Conservation (phyloP, 2,797 vertebrate species). For the Balearica regulorum region DNA sequence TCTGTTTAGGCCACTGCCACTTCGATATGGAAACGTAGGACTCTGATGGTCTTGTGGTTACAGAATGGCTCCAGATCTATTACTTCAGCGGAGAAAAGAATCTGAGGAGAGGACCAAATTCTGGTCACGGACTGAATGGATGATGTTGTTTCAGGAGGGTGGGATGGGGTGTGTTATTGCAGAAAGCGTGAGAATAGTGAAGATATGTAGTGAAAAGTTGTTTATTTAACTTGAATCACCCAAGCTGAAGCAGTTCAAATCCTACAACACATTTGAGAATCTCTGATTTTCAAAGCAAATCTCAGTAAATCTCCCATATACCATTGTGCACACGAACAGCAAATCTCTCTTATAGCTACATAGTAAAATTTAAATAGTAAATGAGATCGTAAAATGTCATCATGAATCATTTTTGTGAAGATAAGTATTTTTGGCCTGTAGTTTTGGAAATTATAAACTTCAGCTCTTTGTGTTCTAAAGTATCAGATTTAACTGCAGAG, state of each 20-base stretch:
- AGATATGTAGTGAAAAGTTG: neutral
- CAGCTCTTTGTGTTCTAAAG: neutral
- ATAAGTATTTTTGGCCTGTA: conserved; percentile 22
- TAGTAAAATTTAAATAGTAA: conserved; percentile 15
- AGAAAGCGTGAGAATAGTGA: neutral
- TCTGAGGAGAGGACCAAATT: neutral
- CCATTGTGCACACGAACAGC: neutral
- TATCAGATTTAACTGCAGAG: neutral
- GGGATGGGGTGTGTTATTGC: neutral
- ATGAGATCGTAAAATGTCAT: neutral
- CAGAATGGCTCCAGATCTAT: neutral
- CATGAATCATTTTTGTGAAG: neutral
- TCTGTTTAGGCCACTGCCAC: neutral
- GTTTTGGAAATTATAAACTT: neutral
- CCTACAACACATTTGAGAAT: neutral
- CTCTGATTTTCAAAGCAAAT: neutral
- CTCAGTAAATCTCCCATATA: neutral
- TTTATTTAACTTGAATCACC: neutral
- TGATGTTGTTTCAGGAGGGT: neutral
- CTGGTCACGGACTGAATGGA: neutral
- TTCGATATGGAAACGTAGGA: neutral
- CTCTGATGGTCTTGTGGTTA: neutral
- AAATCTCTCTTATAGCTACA: conserved; percentile 1
- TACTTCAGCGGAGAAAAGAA: neutral
- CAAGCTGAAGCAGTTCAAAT: neutral